Conservation (phyloP, 2,113 vertebrate species). For the Oreotrochilus melanogaster region DNA sequence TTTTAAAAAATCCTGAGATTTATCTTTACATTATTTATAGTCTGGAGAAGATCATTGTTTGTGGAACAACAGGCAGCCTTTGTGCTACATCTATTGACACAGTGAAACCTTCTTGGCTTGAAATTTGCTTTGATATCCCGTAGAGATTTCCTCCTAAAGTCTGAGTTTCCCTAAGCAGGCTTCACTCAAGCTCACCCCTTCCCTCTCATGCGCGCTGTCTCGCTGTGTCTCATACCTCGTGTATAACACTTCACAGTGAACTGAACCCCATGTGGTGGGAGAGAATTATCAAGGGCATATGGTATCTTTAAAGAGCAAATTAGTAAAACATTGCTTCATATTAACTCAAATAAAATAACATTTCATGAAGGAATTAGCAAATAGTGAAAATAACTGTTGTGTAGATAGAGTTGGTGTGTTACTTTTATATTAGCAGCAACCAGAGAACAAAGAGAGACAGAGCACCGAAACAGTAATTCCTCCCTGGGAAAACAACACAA, state of each 20-base stretch:
- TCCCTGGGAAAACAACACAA: not conserved
- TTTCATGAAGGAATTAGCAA: not conserved
- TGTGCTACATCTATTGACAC: constrained; percentile 1
- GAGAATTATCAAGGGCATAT: constrained; percentile 6
- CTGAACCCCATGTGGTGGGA: not conserved
- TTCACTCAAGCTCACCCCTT: not conserved
- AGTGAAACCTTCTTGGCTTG: constrained; percentile 14
- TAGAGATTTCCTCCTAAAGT: not conserved
- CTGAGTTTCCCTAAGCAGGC: not conserved
- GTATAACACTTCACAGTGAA: not conserved
- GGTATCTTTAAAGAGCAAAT: constrained; percentile 33
- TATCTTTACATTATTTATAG: constrained; percentile 70
- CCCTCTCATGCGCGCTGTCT: not conserved
- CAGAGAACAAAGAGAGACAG: not conserved
- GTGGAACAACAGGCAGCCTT: constrained; percentile 47
- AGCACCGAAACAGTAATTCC: not conserved
- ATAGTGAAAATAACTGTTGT: not conserved
- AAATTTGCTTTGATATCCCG: constrained; percentile 43
- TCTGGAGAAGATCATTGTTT: constrained; percentile 60
- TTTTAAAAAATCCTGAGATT: constrained; percentile 45
- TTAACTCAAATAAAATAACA: constrained; percentile 22
- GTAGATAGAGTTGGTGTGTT: not conserved
- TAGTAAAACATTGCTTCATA: constrained; percentile 25
- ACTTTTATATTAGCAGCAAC: constrained; percentile 15
- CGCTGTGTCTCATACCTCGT: accelerated